Base-by-base conservation (phyloP, 1,140 invertebrate genomes). In the Bombus soroeensis region DNA sequence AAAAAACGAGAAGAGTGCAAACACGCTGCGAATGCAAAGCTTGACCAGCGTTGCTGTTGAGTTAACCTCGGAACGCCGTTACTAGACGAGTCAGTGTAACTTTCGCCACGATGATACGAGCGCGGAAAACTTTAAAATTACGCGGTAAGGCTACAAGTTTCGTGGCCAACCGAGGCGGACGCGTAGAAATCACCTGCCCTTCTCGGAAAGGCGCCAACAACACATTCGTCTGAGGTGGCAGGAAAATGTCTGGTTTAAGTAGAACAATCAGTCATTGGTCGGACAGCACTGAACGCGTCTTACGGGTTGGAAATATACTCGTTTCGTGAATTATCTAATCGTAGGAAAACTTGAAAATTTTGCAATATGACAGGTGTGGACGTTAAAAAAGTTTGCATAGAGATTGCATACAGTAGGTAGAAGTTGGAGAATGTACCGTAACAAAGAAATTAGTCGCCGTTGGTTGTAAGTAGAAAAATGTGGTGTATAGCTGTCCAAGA, bases 121-220 rank as follows among this genome's bases (percentile, higher is more conserved):
- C 43, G 70, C 25, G 64, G 43, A 70, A 41, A 62, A 47, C 59
- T 83, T 82, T 32, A 25, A 72, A 81, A 81, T 81, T 81, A 62
- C 79, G 37, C 37, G 68, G 37, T 34, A 53, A 66, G 62, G 64
- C n/a, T 34, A 32, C 80, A 10, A 62, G 39, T 28, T 57, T 4
- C 18, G 37, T n/a, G 22, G 71, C 13, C 4, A 64, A 25, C 53
- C 68, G 18, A 81, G 22, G 72, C 79, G 34, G 28, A 83, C 47
- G 41, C 72, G 41, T 15, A 18, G 0, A 74, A 32, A 28, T 43
- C 34, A 6, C 25, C 68, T 15, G 34, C 2, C 13, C 18, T n/a
- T 10, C 37, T 32, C 39, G 34, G 25, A 22, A 9, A 62, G 57
- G 12, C 12, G 32, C 34, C 18, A 34, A 43, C 32, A 64, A 22